Percentiles rank a stretch among this genome's conserved stretches.
These are phyloP conservation scores for Hemiscyllium ocellatum DNA, from an alignment of 2,113 vertebrate genomes.

Conservation along the genomic window DNA sequence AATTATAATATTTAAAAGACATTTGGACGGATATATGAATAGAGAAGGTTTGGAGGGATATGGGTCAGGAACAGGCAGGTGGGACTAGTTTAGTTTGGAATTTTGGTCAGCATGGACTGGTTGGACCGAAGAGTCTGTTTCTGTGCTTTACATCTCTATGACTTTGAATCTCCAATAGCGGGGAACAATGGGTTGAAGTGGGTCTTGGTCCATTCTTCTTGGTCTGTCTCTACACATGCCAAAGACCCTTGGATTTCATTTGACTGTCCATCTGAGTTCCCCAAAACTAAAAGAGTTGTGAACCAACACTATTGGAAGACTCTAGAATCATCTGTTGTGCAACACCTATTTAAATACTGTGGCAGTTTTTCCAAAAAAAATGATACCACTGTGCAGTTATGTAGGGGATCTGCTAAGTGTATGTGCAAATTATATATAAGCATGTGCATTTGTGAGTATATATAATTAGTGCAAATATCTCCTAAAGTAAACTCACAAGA, in stretches of 20 bases:
- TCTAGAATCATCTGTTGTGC: neutral
- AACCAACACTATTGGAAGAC: neutral
- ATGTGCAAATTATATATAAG: neutral
- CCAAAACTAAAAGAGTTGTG: neutral
- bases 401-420: neutral
- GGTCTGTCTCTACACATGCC: neutral
- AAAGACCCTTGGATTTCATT: neutral
- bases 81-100: too few relatives aligned
- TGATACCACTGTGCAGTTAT: neutral
- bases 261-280: neutral
- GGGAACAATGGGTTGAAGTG: neutral
- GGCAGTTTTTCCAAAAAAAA: neutral
- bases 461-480: neutral
- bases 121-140: too few relatives aligned
- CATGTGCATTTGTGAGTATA: neutral
- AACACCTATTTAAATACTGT: neutral
- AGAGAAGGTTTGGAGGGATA: too few relatives aligned
- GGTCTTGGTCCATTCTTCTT: too few relatives aligned
- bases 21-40: too few relatives aligned
- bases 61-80: too few relatives aligned
- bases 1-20: too few relatives aligned
- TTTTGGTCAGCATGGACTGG: too few relatives aligned
- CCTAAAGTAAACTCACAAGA: neutral
- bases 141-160: too few relatives aligned
- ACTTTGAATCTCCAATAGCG: neutral